These are phyloP conservation scores for Setophaga coronata DNA, from an alignment of 2,113 vertebrate genomes.

Conservation along the genomic window DNA sequence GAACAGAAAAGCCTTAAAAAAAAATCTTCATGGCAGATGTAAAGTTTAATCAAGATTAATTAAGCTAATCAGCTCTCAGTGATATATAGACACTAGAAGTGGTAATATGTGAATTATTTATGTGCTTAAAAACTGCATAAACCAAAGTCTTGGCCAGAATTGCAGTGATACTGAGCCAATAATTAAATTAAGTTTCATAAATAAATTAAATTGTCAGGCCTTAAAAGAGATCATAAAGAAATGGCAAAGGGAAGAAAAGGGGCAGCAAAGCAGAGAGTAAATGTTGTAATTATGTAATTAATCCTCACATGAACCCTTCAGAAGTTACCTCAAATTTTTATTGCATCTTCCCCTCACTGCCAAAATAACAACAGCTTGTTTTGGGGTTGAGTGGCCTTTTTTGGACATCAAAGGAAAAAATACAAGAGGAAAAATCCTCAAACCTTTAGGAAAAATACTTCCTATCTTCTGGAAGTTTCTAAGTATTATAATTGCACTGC, in stretches of 20 bases:
- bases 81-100: rapidly evolving
- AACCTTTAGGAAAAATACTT: not conserved
- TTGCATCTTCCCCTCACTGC: not conserved
- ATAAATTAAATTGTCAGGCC: not conserved
- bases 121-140: not conserved
- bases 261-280: not conserved
- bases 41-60: not conserved
- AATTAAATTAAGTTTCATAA: not conserved
- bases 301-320: not conserved
- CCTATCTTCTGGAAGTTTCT: not conserved
- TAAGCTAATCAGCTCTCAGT: not conserved
- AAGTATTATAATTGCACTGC: not conserved
- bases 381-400: not conserved
- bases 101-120: not conserved
- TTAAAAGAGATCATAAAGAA: not conserved
- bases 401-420: not conserved
- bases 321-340: not conserved
- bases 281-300: rapidly evolving
- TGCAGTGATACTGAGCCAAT: not conserved
- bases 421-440: not conserved
- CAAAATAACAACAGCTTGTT: not conserved
- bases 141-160: not conserved
- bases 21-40: not conserved
- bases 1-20: not conserved
- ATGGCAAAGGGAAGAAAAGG: not conserved